These are phyloP conservation scores for Podilymbus podiceps DNA, from an alignment of 2,113 vertebrate species.

Conservation along the genomic window DNA sequence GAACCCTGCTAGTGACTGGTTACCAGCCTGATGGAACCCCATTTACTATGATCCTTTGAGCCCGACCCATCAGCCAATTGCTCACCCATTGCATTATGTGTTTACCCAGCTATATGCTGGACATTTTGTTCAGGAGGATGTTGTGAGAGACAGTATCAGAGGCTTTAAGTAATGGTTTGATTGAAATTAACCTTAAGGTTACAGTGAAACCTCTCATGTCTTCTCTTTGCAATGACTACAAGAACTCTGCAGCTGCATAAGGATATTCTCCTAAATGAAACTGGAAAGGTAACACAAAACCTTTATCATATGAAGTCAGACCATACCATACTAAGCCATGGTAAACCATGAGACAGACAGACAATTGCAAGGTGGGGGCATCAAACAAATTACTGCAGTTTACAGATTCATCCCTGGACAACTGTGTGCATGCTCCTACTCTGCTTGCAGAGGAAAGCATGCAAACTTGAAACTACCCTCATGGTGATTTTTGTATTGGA, in stretches of 20 bases:
- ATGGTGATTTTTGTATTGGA: not conserved
- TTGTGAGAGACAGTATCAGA: no score
- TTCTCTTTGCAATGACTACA: not conserved
- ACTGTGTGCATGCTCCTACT: not conserved
- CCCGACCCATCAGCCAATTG: no score
- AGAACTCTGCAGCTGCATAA: not conserved
- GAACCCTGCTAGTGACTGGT: no score
- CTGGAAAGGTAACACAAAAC: not conserved
- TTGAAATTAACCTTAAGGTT: conserved; percentile 34
- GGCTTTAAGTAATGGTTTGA: not conserved
- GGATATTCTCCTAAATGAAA: not conserved
- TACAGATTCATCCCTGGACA: not conserved
- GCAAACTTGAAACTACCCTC: not conserved
- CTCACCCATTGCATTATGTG: no score
- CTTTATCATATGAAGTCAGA: not conserved
- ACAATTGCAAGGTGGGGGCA: not conserved
- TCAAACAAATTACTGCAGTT: not conserved
- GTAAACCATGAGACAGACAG: not conserved
- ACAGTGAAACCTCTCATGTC: not conserved
- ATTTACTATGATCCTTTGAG: no score
- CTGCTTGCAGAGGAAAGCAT: not conserved
- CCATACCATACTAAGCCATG: not conserved
- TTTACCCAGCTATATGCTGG: no score
- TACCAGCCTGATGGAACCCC: no score
- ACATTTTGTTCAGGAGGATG: no score